phyloP scores from a whole-genome alignment of 1,140 invertebrate genomes.

The Drosophila carrolli region DNA sequence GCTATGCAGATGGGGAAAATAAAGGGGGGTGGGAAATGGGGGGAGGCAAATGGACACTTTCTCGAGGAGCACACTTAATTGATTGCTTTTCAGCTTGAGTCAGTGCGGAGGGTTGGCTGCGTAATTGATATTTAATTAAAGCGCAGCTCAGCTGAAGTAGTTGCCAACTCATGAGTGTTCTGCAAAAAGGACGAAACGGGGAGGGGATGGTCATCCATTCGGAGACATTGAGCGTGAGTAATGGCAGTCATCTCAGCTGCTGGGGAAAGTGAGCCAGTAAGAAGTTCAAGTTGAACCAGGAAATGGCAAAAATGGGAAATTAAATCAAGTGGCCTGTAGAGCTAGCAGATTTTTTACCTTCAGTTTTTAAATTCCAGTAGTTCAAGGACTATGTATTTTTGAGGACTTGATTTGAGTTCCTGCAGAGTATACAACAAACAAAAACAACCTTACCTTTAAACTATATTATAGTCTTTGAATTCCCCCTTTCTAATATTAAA shows the following conservation, averaged over 20 bases:
- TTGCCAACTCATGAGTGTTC: constrained; percentile 55
- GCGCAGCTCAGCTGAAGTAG: constrained; percentile 67
- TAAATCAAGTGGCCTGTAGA: constrained; percentile 31
- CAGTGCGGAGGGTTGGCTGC: constrained; percentile 31
- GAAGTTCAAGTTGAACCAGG: constrained; percentile 29
- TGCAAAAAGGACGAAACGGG: background rate
- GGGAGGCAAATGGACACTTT: constrained; percentile 34
- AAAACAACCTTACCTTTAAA: too few species aligned
- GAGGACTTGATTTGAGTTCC: too few species aligned
- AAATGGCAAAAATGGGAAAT: constrained; percentile 37
- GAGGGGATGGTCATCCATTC: background rate
- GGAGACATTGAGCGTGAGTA: constrained; percentile 43
- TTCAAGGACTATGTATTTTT: constrained; percentile 7
- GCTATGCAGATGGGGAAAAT: constrained; percentile 24
- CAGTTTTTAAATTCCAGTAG: constrained; percentile 1
- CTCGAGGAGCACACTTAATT: constrained; percentile 70
- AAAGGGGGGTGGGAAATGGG: background rate
- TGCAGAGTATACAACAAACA: too few species aligned
- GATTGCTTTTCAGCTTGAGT: constrained; percentile 70
- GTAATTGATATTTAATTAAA: constrained; percentile 83
- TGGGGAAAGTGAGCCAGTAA: constrained; percentile 12
- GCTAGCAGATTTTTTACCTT: constrained; percentile 11
- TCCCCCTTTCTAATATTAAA: too few species aligned
- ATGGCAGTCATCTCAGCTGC: constrained; percentile 30
- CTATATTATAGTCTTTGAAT: too few species aligned